Conservation (phyloP, 2,888 invertebrate genomes). For the Petrophora chlorosata region DNA sequence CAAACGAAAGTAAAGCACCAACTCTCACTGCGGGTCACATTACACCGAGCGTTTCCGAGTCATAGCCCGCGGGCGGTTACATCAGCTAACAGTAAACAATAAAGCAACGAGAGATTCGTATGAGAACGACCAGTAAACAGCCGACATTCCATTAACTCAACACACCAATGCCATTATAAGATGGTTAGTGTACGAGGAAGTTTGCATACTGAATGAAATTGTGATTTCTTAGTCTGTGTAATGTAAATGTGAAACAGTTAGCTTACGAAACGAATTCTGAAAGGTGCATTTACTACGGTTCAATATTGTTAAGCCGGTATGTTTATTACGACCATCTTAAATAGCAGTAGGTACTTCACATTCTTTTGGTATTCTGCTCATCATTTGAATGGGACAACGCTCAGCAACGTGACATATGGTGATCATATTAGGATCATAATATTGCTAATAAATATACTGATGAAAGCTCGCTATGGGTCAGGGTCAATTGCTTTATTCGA, state of each 20-base stretch:
- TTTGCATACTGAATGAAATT: constrained; percentile 19
- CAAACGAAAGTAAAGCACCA: constrained; percentile 25
- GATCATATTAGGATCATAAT: no score
- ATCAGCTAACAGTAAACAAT: constrained; percentile 35
- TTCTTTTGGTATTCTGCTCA: no score
- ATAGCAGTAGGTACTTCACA: no score
- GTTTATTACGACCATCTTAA: no score
- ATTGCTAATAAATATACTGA: no score
- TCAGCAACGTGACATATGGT: no score
- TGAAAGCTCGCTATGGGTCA: no score
- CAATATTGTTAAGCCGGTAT: no score
- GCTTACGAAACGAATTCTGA: constrained; percentile 8
- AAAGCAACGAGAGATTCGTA: constrained; percentile 34
- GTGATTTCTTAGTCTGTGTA: constrained; percentile 7
- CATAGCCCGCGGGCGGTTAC: constrained; percentile 33
- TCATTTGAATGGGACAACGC: no score
- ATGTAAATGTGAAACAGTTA: no score
- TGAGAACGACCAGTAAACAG: constrained; percentile 16
- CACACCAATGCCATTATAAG: constrained; percentile 17
- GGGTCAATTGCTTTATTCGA: no score
- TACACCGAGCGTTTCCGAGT: constrained; percentile 25
- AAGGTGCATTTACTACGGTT: no score
- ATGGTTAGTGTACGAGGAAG: constrained; percentile 15
- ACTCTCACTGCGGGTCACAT: constrained; percentile 31
- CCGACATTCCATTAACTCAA: constrained; percentile 25